A percentile compares a stretch with the other conserved stretches of the same genome.
Conservation (phyloP, 2,797 vertebrate species). For the Lepilemur septentrionalis region DNA sequence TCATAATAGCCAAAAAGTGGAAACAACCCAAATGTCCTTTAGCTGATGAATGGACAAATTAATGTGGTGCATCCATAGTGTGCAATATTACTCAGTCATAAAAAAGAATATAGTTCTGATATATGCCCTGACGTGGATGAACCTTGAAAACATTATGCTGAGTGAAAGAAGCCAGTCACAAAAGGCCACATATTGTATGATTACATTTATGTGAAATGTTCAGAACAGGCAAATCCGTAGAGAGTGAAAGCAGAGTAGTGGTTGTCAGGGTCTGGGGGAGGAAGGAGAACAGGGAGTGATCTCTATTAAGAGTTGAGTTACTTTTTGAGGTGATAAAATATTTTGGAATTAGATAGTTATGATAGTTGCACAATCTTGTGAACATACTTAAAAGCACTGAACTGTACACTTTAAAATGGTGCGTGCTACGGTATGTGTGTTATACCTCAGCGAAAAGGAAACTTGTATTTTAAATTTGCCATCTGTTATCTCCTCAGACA, state of each 20-base stretch:
- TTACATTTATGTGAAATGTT: background rate
- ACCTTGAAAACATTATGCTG: background rate
- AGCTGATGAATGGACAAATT: background rate
- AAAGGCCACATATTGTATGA: background rate
- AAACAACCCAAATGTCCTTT: background rate
- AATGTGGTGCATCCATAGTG: background rate
- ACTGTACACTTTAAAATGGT: background rate
- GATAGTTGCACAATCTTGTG: background rate
- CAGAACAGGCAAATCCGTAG: background rate
- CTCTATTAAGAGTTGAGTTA: background rate
- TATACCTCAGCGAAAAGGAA: background rate
- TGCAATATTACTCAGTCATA: background rate
- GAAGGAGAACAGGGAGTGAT: background rate
- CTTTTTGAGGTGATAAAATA: background rate
- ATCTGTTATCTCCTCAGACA: background rate
- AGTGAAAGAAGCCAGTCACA: background rate
- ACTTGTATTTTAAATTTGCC: background rate
- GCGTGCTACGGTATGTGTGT: background rate
- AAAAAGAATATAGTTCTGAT: background rate
- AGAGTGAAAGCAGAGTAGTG: background rate
- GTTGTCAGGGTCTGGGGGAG: background rate
- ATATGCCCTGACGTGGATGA: background rate
- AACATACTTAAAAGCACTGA: background rate
- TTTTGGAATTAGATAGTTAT: background rate
- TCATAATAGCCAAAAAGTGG: background rate